Base-by-base conservation (phyloP, 2,888 invertebrate genomes). In the Patella pellucida region DNA sequence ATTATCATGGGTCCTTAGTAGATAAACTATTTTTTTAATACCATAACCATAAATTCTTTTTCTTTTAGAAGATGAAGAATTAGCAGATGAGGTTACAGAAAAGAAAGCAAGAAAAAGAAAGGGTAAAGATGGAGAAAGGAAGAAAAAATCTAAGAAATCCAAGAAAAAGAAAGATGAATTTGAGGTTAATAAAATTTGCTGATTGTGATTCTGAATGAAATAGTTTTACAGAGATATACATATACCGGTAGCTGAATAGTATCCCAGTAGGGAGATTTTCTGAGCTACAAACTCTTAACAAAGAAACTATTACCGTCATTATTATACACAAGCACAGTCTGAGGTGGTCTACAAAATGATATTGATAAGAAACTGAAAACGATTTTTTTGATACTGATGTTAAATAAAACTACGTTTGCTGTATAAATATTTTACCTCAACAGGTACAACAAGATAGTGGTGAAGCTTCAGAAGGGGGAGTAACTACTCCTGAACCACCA, bases 71-170 rank as follows among this genome's bases (percentile, higher is more conserved):
- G 80, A 80, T 68, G 82, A 80, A 27, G 72, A 72, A 23, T 31
- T 77, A 41, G 78, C 81, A 68, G 79, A 82, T 68, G 80, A 77
- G 52, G 78, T 75, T 31, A 69, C 80, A 41, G 97, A 97, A 89
- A 97, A 97, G 80, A 90, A 91, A 87, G 97, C 96, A 41, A 97
- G 97, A 91, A 98, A 98, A 90, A 94, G 97, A 19, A 62, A 62
- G 23, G 62, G 62, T 23, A 62, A 62, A 23, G 95, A 96, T 86
- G 97, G 97, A n/a, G 95, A 95, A 76, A 96, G 96, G 91, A 97
- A 96, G 89, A 96, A 96, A 83, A 96, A 96, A 91, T 96, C 87
- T n/a, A 89, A 88, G 79, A 88, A 89, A 77, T 88, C 87, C 81
- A 87, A 85, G 71, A 82, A 81, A 56, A 80, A 77, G 70, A 76